Percentiles rank a stretch among this genome's conserved stretches.
Conservation (phyloP, 2,113 vertebrate species). For the Ammodramus savannarum region DNA sequence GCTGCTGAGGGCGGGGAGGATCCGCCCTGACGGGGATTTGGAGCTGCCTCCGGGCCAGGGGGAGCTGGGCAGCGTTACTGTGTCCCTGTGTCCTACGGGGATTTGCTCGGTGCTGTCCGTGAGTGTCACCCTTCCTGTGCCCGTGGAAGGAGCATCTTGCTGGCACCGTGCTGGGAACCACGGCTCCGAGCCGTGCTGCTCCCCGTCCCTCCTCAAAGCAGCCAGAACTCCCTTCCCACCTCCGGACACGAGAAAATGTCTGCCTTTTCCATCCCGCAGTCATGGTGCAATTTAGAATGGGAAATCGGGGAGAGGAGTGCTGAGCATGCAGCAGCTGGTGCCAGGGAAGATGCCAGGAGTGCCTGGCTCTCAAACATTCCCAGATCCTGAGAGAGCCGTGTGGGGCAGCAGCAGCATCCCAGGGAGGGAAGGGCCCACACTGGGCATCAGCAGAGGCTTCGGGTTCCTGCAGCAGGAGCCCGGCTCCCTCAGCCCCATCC, state of each 20-base stretch:
- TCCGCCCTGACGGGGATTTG: neutral
- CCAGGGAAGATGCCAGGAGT: neutral
- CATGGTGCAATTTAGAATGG: neutral
- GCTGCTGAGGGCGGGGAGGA: neutral
- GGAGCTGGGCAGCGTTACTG: neutral
- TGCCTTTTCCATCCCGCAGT: neutral
- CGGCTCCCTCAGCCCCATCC: accelerated
- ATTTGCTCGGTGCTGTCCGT: accelerated
- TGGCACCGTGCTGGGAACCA: neutral
- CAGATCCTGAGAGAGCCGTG: neutral
- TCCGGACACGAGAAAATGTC: neutral
- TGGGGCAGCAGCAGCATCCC: neutral
- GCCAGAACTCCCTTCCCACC: neutral
- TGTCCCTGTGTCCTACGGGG: neutral
- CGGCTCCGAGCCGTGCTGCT: neutral
- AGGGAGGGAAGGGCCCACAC: neutral
- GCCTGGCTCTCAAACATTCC: neutral
- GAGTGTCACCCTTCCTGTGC: neutral
- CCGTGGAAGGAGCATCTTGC: neutral
- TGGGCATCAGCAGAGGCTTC: neutral
- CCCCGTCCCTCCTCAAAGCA: neutral
- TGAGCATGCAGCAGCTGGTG: neutral
- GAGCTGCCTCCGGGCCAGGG: neutral
- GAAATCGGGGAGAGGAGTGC: neutral
- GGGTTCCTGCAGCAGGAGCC: neutral